Evolutionary conservation across 2,888 invertebrate species (phyloP).

Genomic region (Pterostichus madidus): DNA sequence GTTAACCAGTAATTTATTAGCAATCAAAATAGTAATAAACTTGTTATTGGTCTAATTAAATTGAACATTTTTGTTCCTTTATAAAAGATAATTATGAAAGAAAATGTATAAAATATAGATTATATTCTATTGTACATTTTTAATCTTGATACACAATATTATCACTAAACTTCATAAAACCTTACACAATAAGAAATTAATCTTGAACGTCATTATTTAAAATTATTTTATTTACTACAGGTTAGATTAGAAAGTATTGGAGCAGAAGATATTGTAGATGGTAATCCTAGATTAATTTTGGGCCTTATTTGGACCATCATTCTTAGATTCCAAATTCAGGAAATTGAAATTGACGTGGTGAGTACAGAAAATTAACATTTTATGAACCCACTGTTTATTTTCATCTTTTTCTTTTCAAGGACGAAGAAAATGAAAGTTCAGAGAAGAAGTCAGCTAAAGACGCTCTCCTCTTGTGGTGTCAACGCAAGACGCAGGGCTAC

Average conservation of each 20-base stretch:
- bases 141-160: too few relatives aligned
- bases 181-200: too few relatives aligned
- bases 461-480: conserved; percentile 98
- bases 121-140: too few relatives aligned
- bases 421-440: conserved; percentile 96
- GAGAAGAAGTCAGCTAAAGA: conserved; percentile 99
- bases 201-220: not conserved
- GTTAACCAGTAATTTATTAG: conserved; percentile 7
- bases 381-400: not conserved
- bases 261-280: conserved; percentile 99
- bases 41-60: conserved; percentile 1
- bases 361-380: conserved; percentile 74
- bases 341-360: conserved; percentile 97
- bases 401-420: conserved; percentile 78
- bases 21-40: conserved; percentile 20
- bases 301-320: conserved; percentile 99
- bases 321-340: conserved; percentile 98
- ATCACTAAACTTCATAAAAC: too few relatives aligned
- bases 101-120: not conserved
- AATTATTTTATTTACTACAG: conserved; percentile 76
- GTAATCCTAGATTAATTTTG: conserved; percentile 96
- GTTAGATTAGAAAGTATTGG: conserved; percentile 98
- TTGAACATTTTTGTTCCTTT: not conserved
- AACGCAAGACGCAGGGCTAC: conserved; percentile 98
- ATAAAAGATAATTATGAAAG: not conserved